These are phyloP conservation scores for Danaus melanippus DNA, from an alignment of 1,140 invertebrate genomes.

Conservation along the genomic window DNA sequence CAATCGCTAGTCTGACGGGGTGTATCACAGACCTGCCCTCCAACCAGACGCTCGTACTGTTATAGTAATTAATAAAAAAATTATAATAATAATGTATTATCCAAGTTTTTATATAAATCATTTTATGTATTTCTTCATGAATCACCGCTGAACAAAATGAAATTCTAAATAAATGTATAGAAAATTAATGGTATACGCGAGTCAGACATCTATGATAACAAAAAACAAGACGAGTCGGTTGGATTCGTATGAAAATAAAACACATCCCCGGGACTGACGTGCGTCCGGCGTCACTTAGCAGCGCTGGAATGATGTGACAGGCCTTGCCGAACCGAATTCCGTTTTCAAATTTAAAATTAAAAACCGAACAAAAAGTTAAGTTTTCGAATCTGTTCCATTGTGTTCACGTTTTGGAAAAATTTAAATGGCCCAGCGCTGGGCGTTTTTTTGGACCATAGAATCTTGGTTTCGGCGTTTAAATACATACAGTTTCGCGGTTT, in stretches of 20 bases:
- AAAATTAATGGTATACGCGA: conserved; percentile 51
- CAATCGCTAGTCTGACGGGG: conserved; percentile 40
- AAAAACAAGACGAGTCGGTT: conserved; percentile 56
- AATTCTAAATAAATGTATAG: conserved; percentile 32
- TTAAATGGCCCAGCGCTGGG: conserved; percentile 60
- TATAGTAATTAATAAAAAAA: too few species aligned
- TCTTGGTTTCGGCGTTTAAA: conserved; percentile 67
- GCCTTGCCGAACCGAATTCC: conserved; percentile 64
- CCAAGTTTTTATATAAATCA: too few species aligned
- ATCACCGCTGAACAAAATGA: background rate
- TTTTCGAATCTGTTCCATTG: conserved; percentile 65
- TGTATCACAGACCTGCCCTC: too few species aligned
- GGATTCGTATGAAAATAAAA: conserved; percentile 66
- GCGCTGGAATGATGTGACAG: conserved; percentile 70
- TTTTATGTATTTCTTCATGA: too few species aligned
- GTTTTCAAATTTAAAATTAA: conserved; percentile 63
- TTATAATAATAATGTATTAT: too few species aligned
- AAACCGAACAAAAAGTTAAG: conserved; percentile 53
- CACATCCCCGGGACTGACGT: conserved; percentile 57
- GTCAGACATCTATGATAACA: conserved; percentile 58
- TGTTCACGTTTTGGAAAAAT: conserved; percentile 70
- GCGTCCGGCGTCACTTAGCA: conserved; percentile 70
- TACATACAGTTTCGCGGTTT: conserved; percentile 69
- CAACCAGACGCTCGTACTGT: too few species aligned
- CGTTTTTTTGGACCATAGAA: conserved; percentile 56